Evolutionary conservation across 2,113 vertebrate genomes (phyloP), one percentile per base, ranked within the genome.

Genomic region (Oceanodroma tethys): DNA sequence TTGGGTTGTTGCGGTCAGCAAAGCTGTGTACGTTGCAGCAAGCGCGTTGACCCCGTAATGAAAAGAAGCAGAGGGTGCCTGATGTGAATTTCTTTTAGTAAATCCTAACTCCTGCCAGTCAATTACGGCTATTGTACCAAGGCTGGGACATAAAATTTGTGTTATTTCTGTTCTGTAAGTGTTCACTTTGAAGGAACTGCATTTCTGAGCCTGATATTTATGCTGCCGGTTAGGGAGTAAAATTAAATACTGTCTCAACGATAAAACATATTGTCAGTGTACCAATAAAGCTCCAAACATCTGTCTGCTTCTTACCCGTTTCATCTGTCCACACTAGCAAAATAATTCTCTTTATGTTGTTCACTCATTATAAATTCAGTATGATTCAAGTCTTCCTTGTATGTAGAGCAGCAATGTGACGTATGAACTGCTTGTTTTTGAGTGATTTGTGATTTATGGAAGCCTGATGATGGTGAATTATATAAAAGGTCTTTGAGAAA

Each of bases 191-290:
- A 76, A 81, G 81, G 62, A 65, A 13, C 65, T 47, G 79, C 1
- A 0, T 92, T 94, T 96, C 67, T 1, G 14, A 87, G 88, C 52
- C 48, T 73, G 50, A 30, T 91, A 36, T 47, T 88, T 92, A 66
- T 7, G 15, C 71, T 86, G 55, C 82, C 92, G 65, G 38, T 90
- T 92, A 73, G 81, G 56, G 32, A 96, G 53, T 58, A 29, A 94
- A 96, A 92, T 95, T 68, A 90, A 96, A 87, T 83, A 66, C 40
- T 75, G 79, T 47, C 73, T 94, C 80, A 30, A 27, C 3, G 4
- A 90, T 84, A 88, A 86, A 90, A 47, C 59, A 26, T 79, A 47
- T 27, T 74, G 52, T 48, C 63, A 81, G n/a, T 8, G 29, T 43
- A 86, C 36, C 79, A 72, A 3, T 86, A 84, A 89, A 95, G 34